Evolutionary conservation across 2,113 vertebrate genomes (phyloP).

Genomic region (Calyptommatus sinebrachiatus): DNA sequence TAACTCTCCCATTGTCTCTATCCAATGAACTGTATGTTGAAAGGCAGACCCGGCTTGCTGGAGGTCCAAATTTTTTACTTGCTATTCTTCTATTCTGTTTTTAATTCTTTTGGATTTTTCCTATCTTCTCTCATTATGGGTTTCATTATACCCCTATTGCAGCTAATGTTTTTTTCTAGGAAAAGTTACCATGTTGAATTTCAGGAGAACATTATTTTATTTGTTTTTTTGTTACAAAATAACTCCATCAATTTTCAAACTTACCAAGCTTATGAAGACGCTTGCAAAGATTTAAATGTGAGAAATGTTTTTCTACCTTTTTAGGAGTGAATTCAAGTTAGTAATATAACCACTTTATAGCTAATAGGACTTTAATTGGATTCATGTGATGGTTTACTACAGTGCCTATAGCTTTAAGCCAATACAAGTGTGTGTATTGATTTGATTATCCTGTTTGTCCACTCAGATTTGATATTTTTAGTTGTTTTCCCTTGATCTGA

Average conservation of each 20-base stretch:
- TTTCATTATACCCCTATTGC: too few species aligned
- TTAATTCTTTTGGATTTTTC: too few species aligned
- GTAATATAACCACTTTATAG: slow-evolving; percentile 39
- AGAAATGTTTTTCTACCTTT: slow-evolving; percentile 30
- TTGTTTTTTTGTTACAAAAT: background rate
- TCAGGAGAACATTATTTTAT: background rate
- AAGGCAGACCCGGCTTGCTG: background rate
- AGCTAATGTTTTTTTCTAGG: too few species aligned
- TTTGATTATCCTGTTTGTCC: slow-evolving; percentile 62
- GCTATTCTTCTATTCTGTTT: too few species aligned
- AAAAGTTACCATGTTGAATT: background rate
- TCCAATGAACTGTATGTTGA: background rate
- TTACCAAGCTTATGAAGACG: background rate
- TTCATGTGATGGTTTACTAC: slow-evolving; percentile 38
- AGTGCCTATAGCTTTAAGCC: slow-evolving; percentile 51
- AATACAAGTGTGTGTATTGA: slow-evolving; percentile 59
- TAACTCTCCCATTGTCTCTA: background rate
- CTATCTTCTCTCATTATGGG: too few species aligned
- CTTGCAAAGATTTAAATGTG: background rate
- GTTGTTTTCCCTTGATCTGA: slow-evolving; percentile 56
- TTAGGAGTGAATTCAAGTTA: slow-evolving; percentile 40
- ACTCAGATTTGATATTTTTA: slow-evolving; percentile 60
- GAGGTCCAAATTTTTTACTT: background rate
- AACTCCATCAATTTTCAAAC: background rate
- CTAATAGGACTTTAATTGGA: slow-evolving; percentile 37